Evolutionary conservation across 2,797 vertebrate species (phyloP).

Genomic region (Euthynnus affinis): DNA sequence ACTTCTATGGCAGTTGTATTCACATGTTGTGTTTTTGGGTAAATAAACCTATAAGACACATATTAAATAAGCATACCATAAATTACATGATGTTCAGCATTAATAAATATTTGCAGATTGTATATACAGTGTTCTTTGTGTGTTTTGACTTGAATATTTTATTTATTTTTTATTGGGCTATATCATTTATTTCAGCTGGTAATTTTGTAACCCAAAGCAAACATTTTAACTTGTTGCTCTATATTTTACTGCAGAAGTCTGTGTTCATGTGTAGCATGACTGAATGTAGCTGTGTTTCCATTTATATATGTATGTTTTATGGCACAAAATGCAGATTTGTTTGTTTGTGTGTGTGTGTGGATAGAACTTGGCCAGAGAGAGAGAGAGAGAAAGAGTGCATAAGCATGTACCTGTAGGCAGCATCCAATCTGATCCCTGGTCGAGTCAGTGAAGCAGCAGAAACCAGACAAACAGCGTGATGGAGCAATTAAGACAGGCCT

Average conservation of each 20-base stretch:
- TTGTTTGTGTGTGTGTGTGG: not conserved
- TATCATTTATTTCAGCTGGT: not conserved
- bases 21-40: not conserved
- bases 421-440: slow-evolving; percentile 7
- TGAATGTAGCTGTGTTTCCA: not conserved
- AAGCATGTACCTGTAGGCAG: not conserved
- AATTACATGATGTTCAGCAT: not conserved
- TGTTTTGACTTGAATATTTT: not conserved
- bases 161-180: not conserved
- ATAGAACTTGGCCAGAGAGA: not conserved
- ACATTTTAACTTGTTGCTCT: not conserved
- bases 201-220: no score
- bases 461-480: slow-evolving; percentile 51
- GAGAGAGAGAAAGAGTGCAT: not conserved
- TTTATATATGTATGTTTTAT: not conserved
- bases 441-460: slow-evolving; percentile 38
- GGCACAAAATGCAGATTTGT: not conserved
- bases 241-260: not conserved
- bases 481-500: slow-evolving; percentile 53
- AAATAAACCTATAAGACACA: not conserved
- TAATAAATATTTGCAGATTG: not conserved
- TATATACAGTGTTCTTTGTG: not conserved
- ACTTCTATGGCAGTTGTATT: slow-evolving; percentile 11
- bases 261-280: not conserved
- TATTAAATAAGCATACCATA: slow-evolving; percentile 2